Evolutionary conservation across 2,113 vertebrate species (phyloP).

Genomic region (Hylia prasina): DNA sequence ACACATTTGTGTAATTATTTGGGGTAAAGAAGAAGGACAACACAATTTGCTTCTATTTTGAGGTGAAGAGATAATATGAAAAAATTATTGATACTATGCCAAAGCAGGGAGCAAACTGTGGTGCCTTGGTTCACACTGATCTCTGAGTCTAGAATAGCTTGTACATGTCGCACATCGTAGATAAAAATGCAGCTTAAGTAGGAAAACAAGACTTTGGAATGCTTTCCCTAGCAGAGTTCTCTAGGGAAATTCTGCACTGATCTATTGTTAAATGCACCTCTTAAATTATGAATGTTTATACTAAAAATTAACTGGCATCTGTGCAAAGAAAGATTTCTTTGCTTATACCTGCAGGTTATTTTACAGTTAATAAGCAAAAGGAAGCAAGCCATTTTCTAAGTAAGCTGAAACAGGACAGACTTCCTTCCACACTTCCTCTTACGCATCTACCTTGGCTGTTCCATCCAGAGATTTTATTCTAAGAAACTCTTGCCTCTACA

Average conservation of each 20-base stretch:
- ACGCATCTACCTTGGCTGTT: not conserved
- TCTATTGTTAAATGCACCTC: not conserved
- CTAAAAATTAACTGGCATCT: not conserved
- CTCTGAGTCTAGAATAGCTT: not conserved
- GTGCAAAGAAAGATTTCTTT: not conserved
- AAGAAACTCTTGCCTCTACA: not conserved
- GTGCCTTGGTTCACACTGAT: not conserved
- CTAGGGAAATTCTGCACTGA: not conserved
- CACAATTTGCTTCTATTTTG: not conserved
- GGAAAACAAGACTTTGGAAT: not conserved
- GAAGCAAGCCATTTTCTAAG: not conserved
- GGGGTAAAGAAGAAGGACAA: not conserved
- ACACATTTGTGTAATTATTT: not conserved
- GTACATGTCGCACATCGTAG: not conserved
- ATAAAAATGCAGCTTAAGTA: not conserved
- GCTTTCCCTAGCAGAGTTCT: not conserved
- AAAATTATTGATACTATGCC: not conserved
- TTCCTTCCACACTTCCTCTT: not conserved
- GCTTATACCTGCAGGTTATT: not conserved
- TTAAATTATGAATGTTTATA: not conserved
- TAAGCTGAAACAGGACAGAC: not conserved
- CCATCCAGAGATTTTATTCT: not conserved
- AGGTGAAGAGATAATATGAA: not conserved
- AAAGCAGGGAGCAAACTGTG: not conserved
- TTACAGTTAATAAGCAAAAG: not conserved